Percentiles rank a stretch among this genome's conserved stretches.
Evolutionary conservation across 2,113 vertebrate species (phyloP).

Genomic region (Glaucidium brasilianum): DNA sequence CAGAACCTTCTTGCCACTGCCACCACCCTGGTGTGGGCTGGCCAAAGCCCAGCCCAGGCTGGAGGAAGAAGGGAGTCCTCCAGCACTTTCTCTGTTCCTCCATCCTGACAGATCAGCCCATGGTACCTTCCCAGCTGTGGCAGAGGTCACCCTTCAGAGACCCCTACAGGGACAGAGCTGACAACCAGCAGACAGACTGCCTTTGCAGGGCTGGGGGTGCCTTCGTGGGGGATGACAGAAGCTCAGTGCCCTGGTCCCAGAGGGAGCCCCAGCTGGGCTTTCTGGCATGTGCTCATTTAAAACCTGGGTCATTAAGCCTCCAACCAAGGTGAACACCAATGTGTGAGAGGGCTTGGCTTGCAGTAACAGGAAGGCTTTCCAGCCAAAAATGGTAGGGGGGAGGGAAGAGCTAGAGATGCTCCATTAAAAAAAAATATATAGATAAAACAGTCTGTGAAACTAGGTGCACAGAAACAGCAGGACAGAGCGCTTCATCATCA

Average conservation of each 20-base stretch:
- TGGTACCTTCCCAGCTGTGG: neutral
- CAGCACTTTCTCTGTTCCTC: neutral
- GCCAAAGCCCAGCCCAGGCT: neutral
- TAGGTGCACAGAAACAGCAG: neutral
- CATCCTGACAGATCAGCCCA: neutral
- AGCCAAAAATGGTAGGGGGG: neutral
- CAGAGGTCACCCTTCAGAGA: neutral
- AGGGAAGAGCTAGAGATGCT: neutral
- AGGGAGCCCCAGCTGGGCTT: neutral
- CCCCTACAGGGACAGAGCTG: neutral
- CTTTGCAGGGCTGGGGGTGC: neutral
- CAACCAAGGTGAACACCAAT: neutral
- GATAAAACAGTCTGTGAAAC: neutral
- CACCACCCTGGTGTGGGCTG: too few species aligned
- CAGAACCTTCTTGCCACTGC: neutral
- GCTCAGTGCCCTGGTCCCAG: rapidly evolving
- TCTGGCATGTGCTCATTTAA: neutral
- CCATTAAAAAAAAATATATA: neutral
- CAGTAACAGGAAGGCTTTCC: neutral
- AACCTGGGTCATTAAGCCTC: neutral
- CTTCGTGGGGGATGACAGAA: neutral
- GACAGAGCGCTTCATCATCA: neutral
- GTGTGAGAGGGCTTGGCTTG: neutral
- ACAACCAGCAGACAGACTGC: neutral
- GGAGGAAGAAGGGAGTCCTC: neutral